Evolutionary conservation across 2,888 invertebrate genomes (phyloP), one percentile per base, ranked within the genome.

Genomic region (Frankliniella intonsa): DNA sequence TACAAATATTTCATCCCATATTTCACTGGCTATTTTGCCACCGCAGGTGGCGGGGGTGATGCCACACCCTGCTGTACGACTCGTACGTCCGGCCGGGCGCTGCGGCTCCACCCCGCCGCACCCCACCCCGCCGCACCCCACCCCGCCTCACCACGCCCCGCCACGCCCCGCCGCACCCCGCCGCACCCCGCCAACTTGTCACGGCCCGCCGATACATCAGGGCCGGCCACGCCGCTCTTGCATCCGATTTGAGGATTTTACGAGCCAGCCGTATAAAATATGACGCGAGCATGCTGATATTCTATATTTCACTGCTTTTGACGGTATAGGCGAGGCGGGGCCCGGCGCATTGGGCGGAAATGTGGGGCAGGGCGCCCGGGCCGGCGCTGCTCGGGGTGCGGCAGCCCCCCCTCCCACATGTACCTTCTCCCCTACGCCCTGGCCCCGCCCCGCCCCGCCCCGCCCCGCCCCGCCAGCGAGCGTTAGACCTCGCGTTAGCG

Each of bases 231-330:
- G 17, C 5, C 17, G 55, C 55, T 14, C 12, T 55, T 55, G 55
- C 55, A 55, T 19, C 55, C 55, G 55, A 55, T 55, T 55, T 55
- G 55, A 55, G 55, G 17, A 55, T 55, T 55, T 55, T 55, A 55
- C 55, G 55, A 55, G 5, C 17, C 62, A 17, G 62, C 17, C 14
- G 19, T 14, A n/a, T 62, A 62, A 76, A 76, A 76, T 76, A 76
- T 22, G 69, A 22, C 22, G 69, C 9, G 69, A 2, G 69, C 69
- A 76, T 76, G 69, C 69, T 76, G 69, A 76, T 76, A 76, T 76
- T 76, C 69, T 76, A 76, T 76, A 76, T 76, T 76, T 76, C 69
- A 76, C 62, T 11, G 69, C 55, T 17, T 22, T 22, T 22, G 25
- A 22, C 25, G 22, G 69, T 11, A 38, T 38, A 38, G 38, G 38